Percentiles rank a stretch among this genome's conserved stretches.
phyloP scores from a whole-genome alignment of 2,888 invertebrate species.

The Pinctada fucata region DNA sequence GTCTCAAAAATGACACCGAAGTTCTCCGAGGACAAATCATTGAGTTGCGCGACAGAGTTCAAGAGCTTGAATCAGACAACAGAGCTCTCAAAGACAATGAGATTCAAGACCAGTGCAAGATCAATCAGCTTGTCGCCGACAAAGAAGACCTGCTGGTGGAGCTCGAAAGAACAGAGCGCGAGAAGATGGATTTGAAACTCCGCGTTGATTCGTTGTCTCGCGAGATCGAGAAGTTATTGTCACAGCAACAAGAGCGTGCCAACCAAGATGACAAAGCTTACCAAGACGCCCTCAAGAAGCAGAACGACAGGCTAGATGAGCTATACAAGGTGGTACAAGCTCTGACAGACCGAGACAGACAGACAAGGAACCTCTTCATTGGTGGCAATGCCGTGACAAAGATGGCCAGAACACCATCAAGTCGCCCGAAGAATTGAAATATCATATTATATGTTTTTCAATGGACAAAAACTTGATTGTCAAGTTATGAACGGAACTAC shows the following conservation, averaged over 20 bases:
- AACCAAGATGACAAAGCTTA: conserved; percentile 37
- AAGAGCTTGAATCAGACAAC: conserved; percentile 41
- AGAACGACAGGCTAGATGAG: conserved; percentile 42
- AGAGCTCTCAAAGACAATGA: conserved; percentile 42
- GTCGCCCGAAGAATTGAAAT: not conserved
- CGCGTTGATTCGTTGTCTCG: conserved; percentile 38
- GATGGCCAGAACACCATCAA: conserved; percentile 12
- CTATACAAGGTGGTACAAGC: conserved; percentile 42
- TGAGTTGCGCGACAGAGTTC: conserved; percentile 34
- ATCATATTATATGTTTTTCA: too few relatives aligned
- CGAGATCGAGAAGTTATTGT: conserved; percentile 39
- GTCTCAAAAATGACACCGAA: conserved; percentile 34
- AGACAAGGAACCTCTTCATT: conserved; percentile 38
- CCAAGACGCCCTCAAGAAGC: conserved; percentile 41
- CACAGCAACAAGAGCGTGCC: conserved; percentile 38
- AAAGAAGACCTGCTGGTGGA: conserved; percentile 40
- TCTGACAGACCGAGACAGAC: conserved; percentile 38
- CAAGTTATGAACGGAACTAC: too few relatives aligned
- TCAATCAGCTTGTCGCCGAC: conserved; percentile 36
- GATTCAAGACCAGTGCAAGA: conserved; percentile 37
- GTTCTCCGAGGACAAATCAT: conserved; percentile 27
- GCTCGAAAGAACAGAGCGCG: conserved; percentile 39
- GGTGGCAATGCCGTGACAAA: conserved; percentile 37
- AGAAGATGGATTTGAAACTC: conserved; percentile 39
- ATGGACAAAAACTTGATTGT: too few relatives aligned